Evolutionary conservation across 1,140 invertebrate species (phyloP).

Genomic region (Parapsyche elsis): DNA sequence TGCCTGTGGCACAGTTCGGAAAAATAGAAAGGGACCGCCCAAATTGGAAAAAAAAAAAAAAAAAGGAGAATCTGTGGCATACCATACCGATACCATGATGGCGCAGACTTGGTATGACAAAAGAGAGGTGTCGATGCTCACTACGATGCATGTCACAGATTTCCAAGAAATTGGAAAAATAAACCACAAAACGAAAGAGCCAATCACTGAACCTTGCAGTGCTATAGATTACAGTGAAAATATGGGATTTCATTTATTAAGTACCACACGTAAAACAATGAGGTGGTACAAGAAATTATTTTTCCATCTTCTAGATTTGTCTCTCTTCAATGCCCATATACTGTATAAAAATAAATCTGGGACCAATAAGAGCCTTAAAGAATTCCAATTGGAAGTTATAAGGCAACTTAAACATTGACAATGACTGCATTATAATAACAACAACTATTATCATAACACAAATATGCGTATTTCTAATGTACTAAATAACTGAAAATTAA

Average conservation of each 20-base stretch:
- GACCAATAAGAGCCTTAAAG: constrained; percentile 38
- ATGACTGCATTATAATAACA: constrained; percentile 20
- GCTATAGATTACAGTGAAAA: constrained; percentile 58
- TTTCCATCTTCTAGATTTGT: constrained; percentile 57
- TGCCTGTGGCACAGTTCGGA: constrained; percentile 58
- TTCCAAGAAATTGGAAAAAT: constrained; percentile 52
- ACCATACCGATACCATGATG: constrained; percentile 55
- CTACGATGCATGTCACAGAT: constrained; percentile 56
- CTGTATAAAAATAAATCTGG: constrained; percentile 48
- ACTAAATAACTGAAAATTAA: too few relatives aligned
- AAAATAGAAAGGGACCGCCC: constrained; percentile 58
- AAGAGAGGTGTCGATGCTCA: constrained; percentile 58
- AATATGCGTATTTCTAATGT: too few relatives aligned
- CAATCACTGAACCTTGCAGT: constrained; percentile 55
- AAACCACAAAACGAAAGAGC: constrained; percentile 32
- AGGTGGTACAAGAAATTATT: constrained; percentile 59
- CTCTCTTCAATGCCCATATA: constrained; percentile 56
- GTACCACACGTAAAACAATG: constrained; percentile 56
- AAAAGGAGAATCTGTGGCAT: constrained; percentile 51
- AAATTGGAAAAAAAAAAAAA: constrained; percentile 55
- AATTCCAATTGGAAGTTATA: constrained; percentile 51
- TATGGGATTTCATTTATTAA: constrained; percentile 58
- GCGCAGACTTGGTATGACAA: constrained; percentile 58
- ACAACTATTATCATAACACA: too few relatives aligned
- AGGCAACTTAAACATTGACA: constrained; percentile 46